phyloP scores from a whole-genome alignment of 1,140 invertebrate species.

The Drosophila nikananu region DNA sequence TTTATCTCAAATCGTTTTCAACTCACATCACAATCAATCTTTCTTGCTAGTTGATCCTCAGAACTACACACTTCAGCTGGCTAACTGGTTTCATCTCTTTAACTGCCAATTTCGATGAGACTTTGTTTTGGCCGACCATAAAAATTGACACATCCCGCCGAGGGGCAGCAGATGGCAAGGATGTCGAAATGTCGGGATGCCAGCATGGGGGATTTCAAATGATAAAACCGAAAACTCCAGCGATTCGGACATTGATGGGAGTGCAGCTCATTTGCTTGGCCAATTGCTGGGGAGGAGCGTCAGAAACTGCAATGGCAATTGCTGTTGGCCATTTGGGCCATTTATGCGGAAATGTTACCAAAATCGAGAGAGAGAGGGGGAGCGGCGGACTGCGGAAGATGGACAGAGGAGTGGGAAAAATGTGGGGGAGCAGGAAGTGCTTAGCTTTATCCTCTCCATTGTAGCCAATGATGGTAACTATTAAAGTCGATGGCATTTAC shows the following conservation, averaged over 20 bases:
- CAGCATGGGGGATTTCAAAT: slow-evolving; percentile 21
- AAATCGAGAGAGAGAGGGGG: slow-evolving; percentile 10
- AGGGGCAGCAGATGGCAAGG: slow-evolving; percentile 14
- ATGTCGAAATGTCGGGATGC: slow-evolving; percentile 4
- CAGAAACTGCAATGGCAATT: slow-evolving; percentile 46
- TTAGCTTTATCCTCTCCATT: slow-evolving; percentile 37
- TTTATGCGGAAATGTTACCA: slow-evolving; percentile 61
- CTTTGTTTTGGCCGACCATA: slow-evolving; percentile 40
- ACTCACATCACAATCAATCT: background rate
- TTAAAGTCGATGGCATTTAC: slow-evolving; percentile 64
- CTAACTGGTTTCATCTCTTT: background rate
- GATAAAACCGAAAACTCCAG: slow-evolving; percentile 40
- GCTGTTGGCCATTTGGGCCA: slow-evolving; percentile 53
- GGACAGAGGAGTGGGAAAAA: background rate
- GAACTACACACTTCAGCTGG: background rate
- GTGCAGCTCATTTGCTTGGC: slow-evolving; percentile 59
- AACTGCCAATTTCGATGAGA: slow-evolving; percentile 13
- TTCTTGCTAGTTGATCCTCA: background rate
- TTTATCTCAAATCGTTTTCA: background rate
- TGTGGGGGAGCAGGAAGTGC: slow-evolving; percentile 7
- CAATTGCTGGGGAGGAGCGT: slow-evolving; percentile 68
- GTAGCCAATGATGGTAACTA: slow-evolving; percentile 47
- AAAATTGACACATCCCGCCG: slow-evolving; percentile 30
- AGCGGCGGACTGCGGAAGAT: background rate
- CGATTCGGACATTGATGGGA: slow-evolving; percentile 41